Percentiles rank a stretch among this genome's conserved stretches.
Evolutionary conservation across 2,797 vertebrate genomes (phyloP).

Genomic region (Sebastes cheni): DNA sequence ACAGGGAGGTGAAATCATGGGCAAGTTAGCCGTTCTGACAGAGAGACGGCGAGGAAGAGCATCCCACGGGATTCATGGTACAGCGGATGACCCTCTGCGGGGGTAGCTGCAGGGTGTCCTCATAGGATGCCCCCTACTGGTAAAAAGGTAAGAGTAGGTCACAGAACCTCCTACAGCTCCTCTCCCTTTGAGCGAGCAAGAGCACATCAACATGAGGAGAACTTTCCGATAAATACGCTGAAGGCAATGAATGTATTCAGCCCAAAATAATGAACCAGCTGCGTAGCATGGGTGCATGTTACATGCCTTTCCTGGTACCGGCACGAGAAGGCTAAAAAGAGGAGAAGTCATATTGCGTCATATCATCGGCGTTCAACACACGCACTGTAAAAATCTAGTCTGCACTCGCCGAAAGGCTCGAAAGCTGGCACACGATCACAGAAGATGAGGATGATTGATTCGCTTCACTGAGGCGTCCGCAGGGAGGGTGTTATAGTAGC

Average conservation of each 20-base stretch:
- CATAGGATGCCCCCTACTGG: constrained; percentile 44
- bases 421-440: background rate
- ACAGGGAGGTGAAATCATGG: constrained; percentile 71
- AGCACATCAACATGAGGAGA: constrained; percentile 1
- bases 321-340: background rate
- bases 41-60: constrained; percentile 20
- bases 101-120: constrained; percentile 46
- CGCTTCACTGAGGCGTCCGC: background rate
- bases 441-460: background rate
- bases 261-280: constrained; percentile 30
- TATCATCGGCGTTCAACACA: background rate
- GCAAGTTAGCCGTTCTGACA: constrained; percentile 38
- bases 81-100: constrained; percentile 49
- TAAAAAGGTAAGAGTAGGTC: constrained; percentile 30
- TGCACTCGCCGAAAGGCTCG: background rate
- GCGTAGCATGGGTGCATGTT: background rate
- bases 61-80: constrained; percentile 54
- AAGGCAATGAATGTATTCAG: constrained; percentile 41
- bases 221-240: constrained; percentile 13
- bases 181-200: constrained; percentile 9
- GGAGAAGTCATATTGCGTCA: background rate
- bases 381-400: background rate
- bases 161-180: constrained; percentile 34
- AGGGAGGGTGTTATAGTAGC: background rate
- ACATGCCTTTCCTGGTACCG: background rate